These are phyloP conservation scores for Eupithecia insigniata DNA, from an alignment of 2,888 invertebrate species.

Conservation along the genomic window DNA sequence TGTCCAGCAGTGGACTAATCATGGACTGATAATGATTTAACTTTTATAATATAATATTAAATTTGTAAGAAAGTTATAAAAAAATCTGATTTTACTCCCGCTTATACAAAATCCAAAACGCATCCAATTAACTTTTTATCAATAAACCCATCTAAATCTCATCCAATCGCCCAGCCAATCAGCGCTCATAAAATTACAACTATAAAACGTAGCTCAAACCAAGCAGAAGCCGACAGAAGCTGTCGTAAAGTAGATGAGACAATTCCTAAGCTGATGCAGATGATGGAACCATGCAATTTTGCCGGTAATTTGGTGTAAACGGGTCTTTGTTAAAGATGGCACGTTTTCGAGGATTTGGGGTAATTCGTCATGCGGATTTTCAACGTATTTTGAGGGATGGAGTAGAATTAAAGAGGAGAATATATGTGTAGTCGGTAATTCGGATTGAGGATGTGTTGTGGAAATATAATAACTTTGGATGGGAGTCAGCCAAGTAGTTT, in stretches of 20 bases:
- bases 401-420: background rate
- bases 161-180: constrained; percentile 56
- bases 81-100: background rate
- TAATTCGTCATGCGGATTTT: constrained; percentile 13
- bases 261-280: constrained; percentile 65
- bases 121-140: constrained; percentile 36
- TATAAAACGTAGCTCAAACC: constrained; percentile 65
- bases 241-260: constrained; percentile 67
- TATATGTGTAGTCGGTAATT: background rate
- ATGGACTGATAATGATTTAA: too few species aligned
- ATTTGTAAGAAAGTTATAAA: too few species aligned
- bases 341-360: constrained; percentile 27
- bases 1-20: too few species aligned
- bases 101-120: background rate
- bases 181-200: constrained; percentile 65
- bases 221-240: constrained; percentile 38
- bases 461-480: background rate
- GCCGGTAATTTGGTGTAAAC: constrained; percentile 59
- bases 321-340: constrained; percentile 34
- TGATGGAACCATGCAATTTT: constrained; percentile 62
- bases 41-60: too few species aligned
- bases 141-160: constrained; percentile 36
- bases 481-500: background rate
- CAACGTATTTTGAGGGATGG: constrained; percentile 6
- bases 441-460: background rate